Evolutionary conservation across 92 coral and sea anemone genomes (phyloP).

Genomic region (Isaurus tuberculatus): DNA sequence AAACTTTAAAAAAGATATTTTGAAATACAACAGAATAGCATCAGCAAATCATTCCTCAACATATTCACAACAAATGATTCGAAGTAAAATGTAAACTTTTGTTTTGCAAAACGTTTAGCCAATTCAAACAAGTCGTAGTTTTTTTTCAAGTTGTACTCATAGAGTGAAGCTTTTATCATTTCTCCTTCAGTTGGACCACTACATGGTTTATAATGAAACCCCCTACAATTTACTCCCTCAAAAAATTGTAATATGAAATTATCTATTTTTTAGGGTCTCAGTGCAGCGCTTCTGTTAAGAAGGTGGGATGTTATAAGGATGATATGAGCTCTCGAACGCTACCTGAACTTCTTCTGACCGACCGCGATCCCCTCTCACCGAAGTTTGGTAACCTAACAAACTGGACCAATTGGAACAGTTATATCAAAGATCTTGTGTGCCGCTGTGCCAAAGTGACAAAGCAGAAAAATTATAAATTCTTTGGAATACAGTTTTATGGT

Average conservation of each 20-base stretch:
- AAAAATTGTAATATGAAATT: background rate
- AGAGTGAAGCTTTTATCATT: too few relatives aligned
- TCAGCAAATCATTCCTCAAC: too few relatives aligned
- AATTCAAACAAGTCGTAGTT: too few relatives aligned
- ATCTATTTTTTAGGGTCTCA: background rate
- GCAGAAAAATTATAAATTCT: background rate
- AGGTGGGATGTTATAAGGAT: slow-evolving; percentile 23
- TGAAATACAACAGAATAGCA: too few relatives aligned
- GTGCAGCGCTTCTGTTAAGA: slow-evolving; percentile 12
- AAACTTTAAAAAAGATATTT: too few relatives aligned
- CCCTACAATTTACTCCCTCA: background rate
- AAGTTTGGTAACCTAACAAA: slow-evolving; percentile 20
- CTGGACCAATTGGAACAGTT: slow-evolving; percentile 9
- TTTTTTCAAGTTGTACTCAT: too few relatives aligned
- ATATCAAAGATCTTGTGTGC: slow-evolving; percentile 22
- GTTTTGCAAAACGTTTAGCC: too few relatives aligned
- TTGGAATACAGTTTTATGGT: slow-evolving; percentile 42
- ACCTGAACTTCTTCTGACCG: slow-evolving; percentile 26
- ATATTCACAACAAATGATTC: too few relatives aligned
- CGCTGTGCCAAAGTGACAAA: slow-evolving; percentile 28
- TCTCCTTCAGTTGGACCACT: too few relatives aligned
- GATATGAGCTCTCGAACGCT: background rate
- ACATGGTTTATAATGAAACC: background rate
- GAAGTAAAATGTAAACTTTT: too few relatives aligned
- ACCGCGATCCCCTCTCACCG: slow-evolving; percentile 35